Percentiles rank a stretch among this genome's conserved stretches.
These are phyloP conservation scores for Poecilus cupreus DNA, from an alignment of 2,888 invertebrate genomes.

Conservation along the genomic window DNA sequence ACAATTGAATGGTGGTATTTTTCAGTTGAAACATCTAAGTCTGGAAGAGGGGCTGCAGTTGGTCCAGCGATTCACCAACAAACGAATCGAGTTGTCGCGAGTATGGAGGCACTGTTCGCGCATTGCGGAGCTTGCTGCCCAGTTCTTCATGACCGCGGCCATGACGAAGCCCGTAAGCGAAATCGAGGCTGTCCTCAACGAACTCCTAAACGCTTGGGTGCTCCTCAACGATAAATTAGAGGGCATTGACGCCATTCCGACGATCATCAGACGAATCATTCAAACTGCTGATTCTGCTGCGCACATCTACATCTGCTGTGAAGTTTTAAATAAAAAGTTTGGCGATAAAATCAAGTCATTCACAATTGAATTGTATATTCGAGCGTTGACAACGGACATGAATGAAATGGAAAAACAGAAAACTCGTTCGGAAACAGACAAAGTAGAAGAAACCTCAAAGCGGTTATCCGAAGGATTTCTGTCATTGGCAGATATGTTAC, in stretches of 20 bases:
- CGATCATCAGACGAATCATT: slow-evolving; percentile 72
- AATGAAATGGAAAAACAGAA: slow-evolving; percentile 83
- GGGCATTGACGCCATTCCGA: slow-evolving; percentile 69
- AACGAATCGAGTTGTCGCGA: slow-evolving; percentile 74
- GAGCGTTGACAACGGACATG: slow-evolving; percentile 85
- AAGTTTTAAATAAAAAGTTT: slow-evolving; percentile 71
- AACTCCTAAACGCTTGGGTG: slow-evolving; percentile 71
- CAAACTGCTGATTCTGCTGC: slow-evolving; percentile 78
- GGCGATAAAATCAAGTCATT: slow-evolving; percentile 77
- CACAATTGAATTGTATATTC: slow-evolving; percentile 83
- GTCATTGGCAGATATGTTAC: slow-evolving; percentile 78
- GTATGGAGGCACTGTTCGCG: slow-evolving; percentile 76
- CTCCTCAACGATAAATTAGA: slow-evolving; percentile 66
- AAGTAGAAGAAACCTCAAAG: slow-evolving; percentile 76
- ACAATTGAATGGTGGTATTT: slow-evolving; percentile 58
- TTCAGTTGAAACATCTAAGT: slow-evolving; percentile 75
- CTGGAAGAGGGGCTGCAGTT: slow-evolving; percentile 75
- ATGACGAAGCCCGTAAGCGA: slow-evolving; percentile 74
- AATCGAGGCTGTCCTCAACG: slow-evolving; percentile 67
- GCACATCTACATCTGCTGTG: slow-evolving; percentile 82
- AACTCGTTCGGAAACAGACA: slow-evolving; percentile 74
- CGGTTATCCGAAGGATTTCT: slow-evolving; percentile 79
- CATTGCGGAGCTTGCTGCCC: slow-evolving; percentile 76
- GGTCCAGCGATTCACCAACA: slow-evolving; percentile 73
- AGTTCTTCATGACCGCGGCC: slow-evolving; percentile 76